Evolutionary conservation across 2,888 invertebrate genomes (phyloP), one percentile per base, ranked within the genome.

Genomic region (Andrena praecox): DNA sequence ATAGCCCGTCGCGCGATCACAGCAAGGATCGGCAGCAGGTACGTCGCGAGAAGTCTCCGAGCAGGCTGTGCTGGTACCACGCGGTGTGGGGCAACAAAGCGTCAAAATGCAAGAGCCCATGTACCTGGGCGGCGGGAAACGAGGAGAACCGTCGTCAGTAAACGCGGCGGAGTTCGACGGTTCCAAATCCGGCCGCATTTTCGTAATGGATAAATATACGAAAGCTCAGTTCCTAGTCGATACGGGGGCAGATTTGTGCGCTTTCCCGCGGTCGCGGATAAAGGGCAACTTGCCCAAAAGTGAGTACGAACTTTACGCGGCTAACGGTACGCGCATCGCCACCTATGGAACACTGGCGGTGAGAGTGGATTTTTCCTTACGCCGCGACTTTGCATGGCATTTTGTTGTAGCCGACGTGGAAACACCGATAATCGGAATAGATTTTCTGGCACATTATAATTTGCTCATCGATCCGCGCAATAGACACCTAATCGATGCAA

Each of bases 171-270:
- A n/a, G 16, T 16, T 12, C 31, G 73, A 69, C 66, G 82, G 77
- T 67, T 52, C 56, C 8, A 24, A 12, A 16, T 10, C 66, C 29
- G 76, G 66, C 62, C 78, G 73, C 31, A 59, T 84, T 24, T 79
- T 62, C 42, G 52, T 84, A 0, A 72, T 63, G 0, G 81, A 84
- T 20, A 24, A 59, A 0, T 4, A 2, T 0, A 62, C 69, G 1
- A 67, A 69, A 6, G 12, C 33, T 6, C 24, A 20, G 8, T 85
- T 79, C 33, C 62, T 87, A 0, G 59, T 84, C 6, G 86, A 85
- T 35, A 77, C 85, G 0, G 83, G 84, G 0, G 77, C 86, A 0
- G 81, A 83, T 29, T 12, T 88, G 0, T 83, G 79, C 0, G 81
- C 83, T 16, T 77, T 76, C 56, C 88, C 85, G 3, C 78, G 70